Percentiles rank a stretch among this genome's conserved stretches.
phyloP scores from a whole-genome alignment of 1,140 invertebrate species.

The Pissodes strobi region DNA sequence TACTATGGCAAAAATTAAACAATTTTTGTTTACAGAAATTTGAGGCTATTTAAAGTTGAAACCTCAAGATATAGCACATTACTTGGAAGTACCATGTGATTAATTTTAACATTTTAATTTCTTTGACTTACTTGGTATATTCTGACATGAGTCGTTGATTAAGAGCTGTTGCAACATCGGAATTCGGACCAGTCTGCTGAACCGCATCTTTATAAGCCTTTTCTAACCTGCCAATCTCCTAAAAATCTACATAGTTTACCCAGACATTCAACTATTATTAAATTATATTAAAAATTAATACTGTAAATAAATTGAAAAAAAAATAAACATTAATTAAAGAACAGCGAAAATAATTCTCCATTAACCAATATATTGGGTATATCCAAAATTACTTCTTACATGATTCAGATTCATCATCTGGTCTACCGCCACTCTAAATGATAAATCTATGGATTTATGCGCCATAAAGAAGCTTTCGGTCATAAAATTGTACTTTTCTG shows the following conservation, averaged over 20 bases:
- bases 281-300: conserved; percentile 10
- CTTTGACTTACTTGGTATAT: conserved; percentile 61
- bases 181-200: conserved; percentile 56
- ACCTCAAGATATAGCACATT: no score
- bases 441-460: conserved; percentile 83
- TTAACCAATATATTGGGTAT: not conserved
- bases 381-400: conserved; percentile 47
- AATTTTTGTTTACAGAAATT: conserved; percentile 43
- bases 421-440: conserved; percentile 79
- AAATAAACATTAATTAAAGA: no score
- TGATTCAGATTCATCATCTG: conserved; percentile 69
- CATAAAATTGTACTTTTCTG: conserved; percentile 77
- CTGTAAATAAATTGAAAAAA: not conserved
- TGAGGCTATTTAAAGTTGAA: conserved; percentile 25
- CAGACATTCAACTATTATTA: no score
- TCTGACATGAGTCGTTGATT: conserved; percentile 67
- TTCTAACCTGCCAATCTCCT: conserved; percentile 78
- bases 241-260: no score
- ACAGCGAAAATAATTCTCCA: no score
- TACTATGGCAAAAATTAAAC: conserved; percentile 6
- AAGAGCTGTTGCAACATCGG: conserved; percentile 64
- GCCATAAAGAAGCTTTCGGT: conserved; percentile 91
- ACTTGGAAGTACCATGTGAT: no score
- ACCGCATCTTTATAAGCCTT: conserved; percentile 65
- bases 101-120: no score